Percentiles rank a stretch among this genome's conserved stretches.
Conservation (phyloP, 2,113 vertebrate species). For the Scalopus aquaticus region DNA sequence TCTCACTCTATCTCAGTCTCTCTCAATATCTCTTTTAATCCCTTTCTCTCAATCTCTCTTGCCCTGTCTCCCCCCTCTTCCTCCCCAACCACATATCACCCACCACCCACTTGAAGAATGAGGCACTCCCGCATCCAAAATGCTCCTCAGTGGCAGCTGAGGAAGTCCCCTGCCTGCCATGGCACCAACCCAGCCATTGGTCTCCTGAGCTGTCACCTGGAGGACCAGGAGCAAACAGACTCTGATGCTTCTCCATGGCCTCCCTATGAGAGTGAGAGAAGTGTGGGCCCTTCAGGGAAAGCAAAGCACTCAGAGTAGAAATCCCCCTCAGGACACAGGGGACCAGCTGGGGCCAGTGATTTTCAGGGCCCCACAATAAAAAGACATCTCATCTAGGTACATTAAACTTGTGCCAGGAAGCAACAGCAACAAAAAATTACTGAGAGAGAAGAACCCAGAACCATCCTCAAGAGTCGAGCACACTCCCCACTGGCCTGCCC, state of each 20-base stretch:
- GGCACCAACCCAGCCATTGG: not conserved
- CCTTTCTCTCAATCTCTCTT: too few relatives aligned
- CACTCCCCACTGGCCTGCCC: too few relatives aligned
- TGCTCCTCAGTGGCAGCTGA: not conserved
- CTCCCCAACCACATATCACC: not conserved
- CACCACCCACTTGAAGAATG: not conserved
- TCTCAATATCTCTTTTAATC: too few relatives aligned
- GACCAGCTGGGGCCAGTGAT: not conserved
- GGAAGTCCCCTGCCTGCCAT: fast-evolving
- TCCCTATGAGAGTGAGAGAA: not conserved
- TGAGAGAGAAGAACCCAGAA: not conserved
- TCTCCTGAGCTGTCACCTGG: not conserved
- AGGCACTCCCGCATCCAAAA: fast-evolving
- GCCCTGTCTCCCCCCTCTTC: too few relatives aligned
- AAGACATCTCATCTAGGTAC: not conserved
- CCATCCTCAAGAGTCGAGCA: not conserved
- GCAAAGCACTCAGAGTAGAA: not conserved
- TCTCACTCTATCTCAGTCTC: too few relatives aligned
- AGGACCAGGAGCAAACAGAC: not conserved
- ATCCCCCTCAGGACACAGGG: fast-evolving
- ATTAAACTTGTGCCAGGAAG: not conserved
- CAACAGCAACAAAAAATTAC: not conserved
- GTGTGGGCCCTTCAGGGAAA: too few relatives aligned
- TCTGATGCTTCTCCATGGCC: not conserved
- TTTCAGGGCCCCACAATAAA: not conserved